Evolutionary conservation across 1,140 invertebrate species (phyloP).

Genomic region (Achatina immaculata): DNA sequence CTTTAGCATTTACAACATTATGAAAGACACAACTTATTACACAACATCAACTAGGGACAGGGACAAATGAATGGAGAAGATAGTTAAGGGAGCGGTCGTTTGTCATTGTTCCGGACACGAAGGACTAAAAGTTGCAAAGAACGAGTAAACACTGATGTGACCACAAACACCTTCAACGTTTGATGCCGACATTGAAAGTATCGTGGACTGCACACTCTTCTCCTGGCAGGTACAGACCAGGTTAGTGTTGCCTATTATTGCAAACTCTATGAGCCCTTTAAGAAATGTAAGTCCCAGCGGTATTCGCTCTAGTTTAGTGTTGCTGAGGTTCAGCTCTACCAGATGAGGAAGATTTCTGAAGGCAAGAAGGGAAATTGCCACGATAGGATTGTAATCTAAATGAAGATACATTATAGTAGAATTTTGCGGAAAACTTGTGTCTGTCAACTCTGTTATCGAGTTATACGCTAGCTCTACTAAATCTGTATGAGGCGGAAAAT

Average conservation of each 20-base stretch:
- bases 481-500: background rate
- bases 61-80: too few relatives aligned
- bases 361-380: background rate
- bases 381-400: background rate
- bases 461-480: background rate
- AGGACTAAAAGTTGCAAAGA: background rate
- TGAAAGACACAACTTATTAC: too few relatives aligned
- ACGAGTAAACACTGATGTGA: background rate
- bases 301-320: background rate
- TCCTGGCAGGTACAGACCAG: background rate
- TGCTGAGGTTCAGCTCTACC: background rate
- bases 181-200: background rate
- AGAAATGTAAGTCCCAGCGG: background rate
- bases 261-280: background rate
- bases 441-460: background rate
- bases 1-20: too few relatives aligned
- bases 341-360: background rate
- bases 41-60: too few relatives aligned
- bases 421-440: background rate
- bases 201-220: background rate
- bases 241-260: background rate
- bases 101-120: background rate
- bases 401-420: background rate
- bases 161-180: background rate
- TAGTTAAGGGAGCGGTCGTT: too few relatives aligned